Conservation (phyloP, 2,797 vertebrate species). For the Hoplostethus atlanticus region DNA sequence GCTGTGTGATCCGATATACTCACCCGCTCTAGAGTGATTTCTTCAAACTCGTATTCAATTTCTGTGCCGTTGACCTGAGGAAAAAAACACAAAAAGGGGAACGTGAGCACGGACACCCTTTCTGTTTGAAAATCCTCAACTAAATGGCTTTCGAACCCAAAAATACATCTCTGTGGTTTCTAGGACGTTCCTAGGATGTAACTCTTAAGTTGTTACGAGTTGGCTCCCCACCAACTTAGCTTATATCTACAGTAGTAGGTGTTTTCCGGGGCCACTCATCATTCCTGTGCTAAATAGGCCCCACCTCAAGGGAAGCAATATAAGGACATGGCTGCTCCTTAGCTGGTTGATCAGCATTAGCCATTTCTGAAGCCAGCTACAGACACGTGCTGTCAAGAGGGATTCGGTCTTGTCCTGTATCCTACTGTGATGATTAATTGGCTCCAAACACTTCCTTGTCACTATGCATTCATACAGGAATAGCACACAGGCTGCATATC, state of each 20-base stretch:
- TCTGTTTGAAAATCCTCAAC: background rate
- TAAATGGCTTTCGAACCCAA: background rate
- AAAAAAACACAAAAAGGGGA: constrained; percentile 41
- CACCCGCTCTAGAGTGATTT: constrained; percentile 97
- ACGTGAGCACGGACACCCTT: background rate
- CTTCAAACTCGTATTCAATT: constrained; percentile 99
- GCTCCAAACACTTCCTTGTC: constrained; percentile 22
- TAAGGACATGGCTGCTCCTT: background rate
- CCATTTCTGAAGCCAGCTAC: constrained; percentile 29
- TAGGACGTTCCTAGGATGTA: too few species aligned
- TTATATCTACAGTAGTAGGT: constrained; percentile 11
- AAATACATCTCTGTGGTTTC: background rate
- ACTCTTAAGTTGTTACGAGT: background rate
- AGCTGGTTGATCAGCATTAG: constrained; percentile 31
- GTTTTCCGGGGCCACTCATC: constrained; percentile 9
- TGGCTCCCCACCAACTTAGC: background rate
- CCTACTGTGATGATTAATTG: constrained; percentile 58
- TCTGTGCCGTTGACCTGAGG: constrained; percentile 96
- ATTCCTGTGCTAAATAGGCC: constrained; percentile 14
- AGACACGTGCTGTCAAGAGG: background rate
- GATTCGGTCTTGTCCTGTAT: constrained; percentile 22
- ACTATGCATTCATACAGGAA: constrained; percentile 53
- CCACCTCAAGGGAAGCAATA: constrained; percentile 16
- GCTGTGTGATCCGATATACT: constrained; percentile 68
- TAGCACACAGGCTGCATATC: constrained; percentile 20